These are phyloP conservation scores for Channallabes apus DNA, from an alignment of 2,797 vertebrate genomes.

Conservation along the genomic window DNA sequence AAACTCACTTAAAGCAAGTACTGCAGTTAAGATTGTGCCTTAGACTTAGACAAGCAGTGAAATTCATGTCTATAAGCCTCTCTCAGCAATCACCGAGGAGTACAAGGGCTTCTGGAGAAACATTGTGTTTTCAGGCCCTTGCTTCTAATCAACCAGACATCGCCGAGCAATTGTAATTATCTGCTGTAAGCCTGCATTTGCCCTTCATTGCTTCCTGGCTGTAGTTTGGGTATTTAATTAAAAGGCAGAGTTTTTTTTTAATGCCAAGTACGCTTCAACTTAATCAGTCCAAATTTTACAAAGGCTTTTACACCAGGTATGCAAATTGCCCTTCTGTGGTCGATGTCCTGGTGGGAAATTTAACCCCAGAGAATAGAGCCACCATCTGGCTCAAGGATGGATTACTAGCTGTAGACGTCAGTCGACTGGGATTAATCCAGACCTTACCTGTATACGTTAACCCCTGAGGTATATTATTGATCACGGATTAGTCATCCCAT, in stretches of 20 bases:
- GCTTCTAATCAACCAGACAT: conserved; percentile 31
- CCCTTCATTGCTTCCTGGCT: conserved; percentile 20
- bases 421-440: not conserved
- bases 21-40: conserved; percentile 10
- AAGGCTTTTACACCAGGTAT: conserved; percentile 16
- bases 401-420: not conserved
- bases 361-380: conserved; percentile 19
- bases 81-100: not conserved
- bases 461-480: not conserved
- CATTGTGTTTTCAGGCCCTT: conserved; percentile 5
- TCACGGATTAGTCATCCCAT: not conserved
- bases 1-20: not conserved
- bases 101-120: conserved; percentile 3
- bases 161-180: conserved; percentile 22
- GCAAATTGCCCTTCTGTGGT: conserved; percentile 19
- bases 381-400: conserved; percentile 21
- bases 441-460: not conserved
- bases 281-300: conserved; percentile 29
- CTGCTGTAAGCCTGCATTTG: conserved; percentile 20
- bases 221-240: conserved; percentile 26
- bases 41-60: not conserved
- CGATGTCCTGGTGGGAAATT: conserved; percentile 15
- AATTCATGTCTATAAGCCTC: conserved; percentile 20
- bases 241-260: conserved; percentile 4
- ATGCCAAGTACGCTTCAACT: not conserved